Evolutionary conservation across 1,140 invertebrate species (phyloP).

Genomic region (Bicyclus anynana): DNA sequence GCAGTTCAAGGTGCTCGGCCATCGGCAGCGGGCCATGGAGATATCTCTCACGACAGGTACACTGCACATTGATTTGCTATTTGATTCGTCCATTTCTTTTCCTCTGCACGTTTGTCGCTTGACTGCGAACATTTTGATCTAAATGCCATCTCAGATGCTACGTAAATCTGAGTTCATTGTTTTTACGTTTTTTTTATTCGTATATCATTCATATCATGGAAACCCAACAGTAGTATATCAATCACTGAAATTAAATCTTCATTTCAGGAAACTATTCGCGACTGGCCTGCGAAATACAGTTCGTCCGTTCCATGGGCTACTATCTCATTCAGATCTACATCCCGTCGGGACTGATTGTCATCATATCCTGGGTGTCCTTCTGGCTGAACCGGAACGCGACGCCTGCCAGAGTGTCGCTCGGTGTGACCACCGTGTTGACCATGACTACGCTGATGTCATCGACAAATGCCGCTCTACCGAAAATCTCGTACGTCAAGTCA

Average conservation of each 20-base stretch:
- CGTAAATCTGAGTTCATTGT: slow-evolving; percentile 9
- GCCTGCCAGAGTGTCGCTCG: slow-evolving; percentile 96
- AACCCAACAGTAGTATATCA: neutral
- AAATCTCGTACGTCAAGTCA: slow-evolving; percentile 99
- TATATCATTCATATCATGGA: neutral
- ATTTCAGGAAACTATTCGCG: slow-evolving; percentile 96
- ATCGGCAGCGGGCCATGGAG: slow-evolving; percentile 92
- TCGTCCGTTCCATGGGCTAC: slow-evolving; percentile 98
- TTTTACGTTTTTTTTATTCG: neutral
- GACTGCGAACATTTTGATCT: slow-evolving; percentile 11
- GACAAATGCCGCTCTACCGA: slow-evolving; percentile 97
- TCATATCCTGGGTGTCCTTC: slow-evolving; percentile 99
- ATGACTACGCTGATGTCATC: slow-evolving; percentile 99
- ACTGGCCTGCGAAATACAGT: slow-evolving; percentile 97
- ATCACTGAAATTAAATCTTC: slow-evolving; percentile 15
- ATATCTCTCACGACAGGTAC: slow-evolving; percentile 94
- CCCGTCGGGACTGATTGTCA: slow-evolving; percentile 98
- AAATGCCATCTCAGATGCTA: slow-evolving; percentile 5
- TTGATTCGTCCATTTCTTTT: slow-evolving; percentile 12
- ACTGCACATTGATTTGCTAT: slow-evolving; percentile 33
- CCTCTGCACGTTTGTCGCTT: slow-evolving; percentile 33
- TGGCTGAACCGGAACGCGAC: slow-evolving; percentile 96
- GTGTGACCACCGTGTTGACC: slow-evolving; percentile 98
- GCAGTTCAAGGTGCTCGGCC: slow-evolving; percentile 95
- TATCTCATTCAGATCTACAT: slow-evolving; percentile 99